These are phyloP conservation scores for Spodoptera exigua DNA, from an alignment of 2,888 invertebrate genomes.

Conservation along the genomic window DNA sequence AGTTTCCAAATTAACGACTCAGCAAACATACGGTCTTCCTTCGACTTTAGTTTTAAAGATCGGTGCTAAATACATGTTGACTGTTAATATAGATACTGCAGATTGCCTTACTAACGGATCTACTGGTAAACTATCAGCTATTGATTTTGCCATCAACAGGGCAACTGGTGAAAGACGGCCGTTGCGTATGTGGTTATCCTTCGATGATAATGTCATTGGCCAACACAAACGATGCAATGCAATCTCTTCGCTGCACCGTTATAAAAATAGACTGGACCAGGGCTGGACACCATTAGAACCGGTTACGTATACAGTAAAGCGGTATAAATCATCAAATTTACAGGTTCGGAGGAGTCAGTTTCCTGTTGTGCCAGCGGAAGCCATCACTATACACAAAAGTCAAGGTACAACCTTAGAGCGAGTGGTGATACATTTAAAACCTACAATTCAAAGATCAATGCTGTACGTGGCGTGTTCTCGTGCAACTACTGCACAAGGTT, in stretches of 20 bases:
- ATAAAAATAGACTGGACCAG: not conserved
- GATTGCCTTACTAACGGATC: not conserved
- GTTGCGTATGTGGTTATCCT: not conserved
- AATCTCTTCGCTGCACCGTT: not conserved
- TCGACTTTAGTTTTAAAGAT: not conserved
- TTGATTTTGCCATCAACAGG: not conserved
- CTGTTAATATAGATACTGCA: not conserved
- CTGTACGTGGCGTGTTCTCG: constrained; percentile 1
- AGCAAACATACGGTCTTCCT: no score
- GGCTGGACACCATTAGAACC: not conserved
- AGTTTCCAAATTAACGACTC: no score
- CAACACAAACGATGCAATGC: not conserved
- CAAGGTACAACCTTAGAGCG: constrained; percentile 1
- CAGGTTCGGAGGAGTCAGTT: not conserved
- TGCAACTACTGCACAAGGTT: not conserved
- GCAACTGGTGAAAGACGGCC: not conserved
- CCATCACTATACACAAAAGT: not conserved
- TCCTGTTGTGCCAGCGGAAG: not conserved
- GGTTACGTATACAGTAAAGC: not conserved
- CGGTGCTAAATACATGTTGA: not conserved
- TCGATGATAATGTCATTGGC: not conserved
- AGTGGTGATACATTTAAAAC: not conserved
- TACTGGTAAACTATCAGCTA: not conserved
- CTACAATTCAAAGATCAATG: not conserved
- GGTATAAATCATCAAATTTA: not conserved